A percentile compares a stretch with the other conserved stretches of the same genome.
These are phyloP conservation scores for Lucinisca nassula DNA, from an alignment of 2,888 invertebrate genomes.

Conservation along the genomic window DNA sequence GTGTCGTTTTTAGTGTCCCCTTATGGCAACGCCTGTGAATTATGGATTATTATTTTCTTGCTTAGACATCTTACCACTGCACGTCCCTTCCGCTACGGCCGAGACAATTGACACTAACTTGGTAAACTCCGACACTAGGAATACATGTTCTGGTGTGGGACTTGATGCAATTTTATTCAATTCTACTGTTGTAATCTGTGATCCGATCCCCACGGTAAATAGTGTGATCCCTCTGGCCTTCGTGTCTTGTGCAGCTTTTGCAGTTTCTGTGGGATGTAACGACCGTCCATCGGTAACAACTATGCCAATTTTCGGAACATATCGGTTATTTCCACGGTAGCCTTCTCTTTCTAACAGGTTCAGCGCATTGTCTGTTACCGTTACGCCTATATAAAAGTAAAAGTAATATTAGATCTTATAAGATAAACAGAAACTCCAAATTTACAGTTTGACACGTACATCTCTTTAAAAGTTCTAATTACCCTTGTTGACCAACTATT, in stretches of 20 bases:
- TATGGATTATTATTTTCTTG: too few relatives aligned
- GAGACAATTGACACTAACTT: constrained; percentile 28
- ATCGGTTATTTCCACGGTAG: constrained; percentile 20
- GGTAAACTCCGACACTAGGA: constrained; percentile 41
- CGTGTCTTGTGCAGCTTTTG: constrained; percentile 2
- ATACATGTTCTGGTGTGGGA: constrained; percentile 35
- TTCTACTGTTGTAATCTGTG: constrained; percentile 32
- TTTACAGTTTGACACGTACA: too few relatives aligned
- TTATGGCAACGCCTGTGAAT: too few relatives aligned
- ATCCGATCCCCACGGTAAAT: constrained; percentile 58
- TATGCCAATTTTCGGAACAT: constrained; percentile 44
- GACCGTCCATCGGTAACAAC: constrained; percentile 60
- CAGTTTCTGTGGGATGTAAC: constrained; percentile 35
- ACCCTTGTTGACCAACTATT: too few relatives aligned
- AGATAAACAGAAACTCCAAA: too few relatives aligned
- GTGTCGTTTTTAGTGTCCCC: too few relatives aligned
- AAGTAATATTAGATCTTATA: too few relatives aligned
- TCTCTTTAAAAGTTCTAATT: too few relatives aligned
- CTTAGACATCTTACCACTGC: constrained; percentile 41
- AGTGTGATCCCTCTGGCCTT: constrained; percentile 22
- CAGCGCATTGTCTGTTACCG: constrained; percentile 56
- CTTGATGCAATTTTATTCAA: constrained; percentile 43
- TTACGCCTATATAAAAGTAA: constrained; percentile 52
- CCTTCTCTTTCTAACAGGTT: constrained; percentile 50
- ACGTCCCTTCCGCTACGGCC: constrained; percentile 37